phyloP scores from a whole-genome alignment of 64 coral and sea anemone species.

The Montipora sp. region DNA sequence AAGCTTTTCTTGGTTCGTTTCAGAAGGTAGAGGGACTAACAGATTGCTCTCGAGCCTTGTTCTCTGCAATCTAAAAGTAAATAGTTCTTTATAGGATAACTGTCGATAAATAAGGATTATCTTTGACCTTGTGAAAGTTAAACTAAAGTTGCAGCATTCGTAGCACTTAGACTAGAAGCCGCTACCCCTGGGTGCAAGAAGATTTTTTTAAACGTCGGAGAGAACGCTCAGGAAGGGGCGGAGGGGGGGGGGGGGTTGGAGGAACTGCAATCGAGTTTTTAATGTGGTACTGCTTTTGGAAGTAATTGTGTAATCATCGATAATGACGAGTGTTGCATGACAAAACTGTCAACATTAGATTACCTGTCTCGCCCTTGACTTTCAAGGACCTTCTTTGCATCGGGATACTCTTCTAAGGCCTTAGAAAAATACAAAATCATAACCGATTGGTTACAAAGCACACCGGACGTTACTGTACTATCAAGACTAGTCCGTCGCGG shows the following conservation, averaged over 20 bases:
- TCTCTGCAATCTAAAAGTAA: constrained; percentile 56
- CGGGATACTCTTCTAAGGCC: constrained; percentile 84
- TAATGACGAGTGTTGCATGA: no score
- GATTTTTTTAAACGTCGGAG: no score
- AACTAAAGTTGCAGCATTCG: no score
- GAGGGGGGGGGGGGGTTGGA: background rate
- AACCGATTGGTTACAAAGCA: no score
- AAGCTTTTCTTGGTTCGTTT: constrained; percentile 7
- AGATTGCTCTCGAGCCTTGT: constrained; percentile 36
- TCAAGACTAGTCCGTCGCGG: no score
- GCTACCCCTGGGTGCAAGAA: no score
- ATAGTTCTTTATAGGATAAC: background rate
- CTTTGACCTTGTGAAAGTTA: background rate
- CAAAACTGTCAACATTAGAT: background rate
- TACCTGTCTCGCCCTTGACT: constrained; percentile 81
- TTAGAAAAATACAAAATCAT: constrained; percentile 1
- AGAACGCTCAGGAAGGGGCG: no score
- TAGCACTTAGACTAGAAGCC: no score
- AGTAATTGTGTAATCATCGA: no score
- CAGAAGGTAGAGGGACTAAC: background rate
- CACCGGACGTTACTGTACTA: no score
- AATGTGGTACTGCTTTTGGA: no score
- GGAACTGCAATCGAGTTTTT: background rate
- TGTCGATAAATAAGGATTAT: background rate
- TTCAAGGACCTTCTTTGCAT: constrained; percentile 75